phyloP scores from a whole-genome alignment of 2,113 vertebrate species.

The Antechinus stuartii region DNA sequence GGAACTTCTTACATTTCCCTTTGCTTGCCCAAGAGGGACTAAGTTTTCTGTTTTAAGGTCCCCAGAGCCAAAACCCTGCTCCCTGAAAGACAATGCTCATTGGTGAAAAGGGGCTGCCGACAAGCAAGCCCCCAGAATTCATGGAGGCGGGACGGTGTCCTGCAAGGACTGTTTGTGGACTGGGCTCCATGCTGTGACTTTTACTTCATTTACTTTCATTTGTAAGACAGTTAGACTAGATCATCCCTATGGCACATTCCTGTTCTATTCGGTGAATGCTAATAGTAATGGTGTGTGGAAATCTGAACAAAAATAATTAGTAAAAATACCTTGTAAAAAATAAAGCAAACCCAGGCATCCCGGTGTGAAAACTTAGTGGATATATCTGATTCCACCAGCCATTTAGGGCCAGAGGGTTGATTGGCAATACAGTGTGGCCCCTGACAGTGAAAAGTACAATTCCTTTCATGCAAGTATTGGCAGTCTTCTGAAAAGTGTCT shows the following conservation, averaged over 20 bases:
- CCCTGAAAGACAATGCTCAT: conserved; percentile 31
- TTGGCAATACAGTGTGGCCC: conserved; percentile 23
- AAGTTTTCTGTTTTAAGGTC: conserved; percentile 55
- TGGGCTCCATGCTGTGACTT: background rate
- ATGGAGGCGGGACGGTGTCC: background rate
- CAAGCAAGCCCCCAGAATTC: background rate
- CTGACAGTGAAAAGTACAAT: conserved; percentile 23
- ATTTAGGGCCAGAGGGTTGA: background rate
- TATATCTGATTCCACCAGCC: background rate
- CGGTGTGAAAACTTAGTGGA: background rate
- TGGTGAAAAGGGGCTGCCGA: conserved; percentile 63
- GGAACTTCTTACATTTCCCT: background rate
- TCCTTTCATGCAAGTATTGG: conserved; percentile 31
- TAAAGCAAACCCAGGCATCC: background rate
- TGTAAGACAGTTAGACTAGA: background rate
- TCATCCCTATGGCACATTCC: background rate
- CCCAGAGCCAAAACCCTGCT: background rate
- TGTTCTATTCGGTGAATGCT: background rate
- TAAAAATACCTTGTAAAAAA: background rate
- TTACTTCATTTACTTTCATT: background rate
- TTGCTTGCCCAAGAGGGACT: conserved; percentile 33
- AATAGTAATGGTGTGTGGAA: background rate
- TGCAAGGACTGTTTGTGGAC: background rate
- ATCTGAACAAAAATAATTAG: background rate
- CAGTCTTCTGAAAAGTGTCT: conserved; percentile 49